Conservation (phyloP, 2,797 vertebrate species). For the Taeniopygia guttata region DNA sequence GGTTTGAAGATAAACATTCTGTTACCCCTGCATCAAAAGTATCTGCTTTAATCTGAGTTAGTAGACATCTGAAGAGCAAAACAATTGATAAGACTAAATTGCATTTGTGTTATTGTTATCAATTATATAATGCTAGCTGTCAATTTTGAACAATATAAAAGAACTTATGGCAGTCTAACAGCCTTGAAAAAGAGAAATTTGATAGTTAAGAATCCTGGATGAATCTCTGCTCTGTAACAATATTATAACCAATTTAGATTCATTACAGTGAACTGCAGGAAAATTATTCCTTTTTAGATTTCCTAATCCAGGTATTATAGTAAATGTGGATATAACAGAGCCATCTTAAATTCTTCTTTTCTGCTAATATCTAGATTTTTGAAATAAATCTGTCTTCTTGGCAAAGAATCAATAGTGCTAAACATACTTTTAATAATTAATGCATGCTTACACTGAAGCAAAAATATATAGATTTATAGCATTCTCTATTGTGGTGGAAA, state of each 20-base stretch:
- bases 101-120: background rate
- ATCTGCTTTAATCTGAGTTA: background rate
- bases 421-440: background rate
- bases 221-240: background rate
- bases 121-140: background rate
- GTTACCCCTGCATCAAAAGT: background rate
- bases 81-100: background rate
- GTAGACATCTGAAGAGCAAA: background rate
- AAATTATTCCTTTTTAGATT: background rate
- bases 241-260: background rate
- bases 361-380: background rate
- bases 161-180: background rate
- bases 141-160: background rate
- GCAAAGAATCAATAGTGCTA: background rate
- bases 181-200: background rate
- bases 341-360: background rate
- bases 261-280: background rate
- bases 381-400: background rate
- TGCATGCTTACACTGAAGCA: background rate
- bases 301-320: background rate
- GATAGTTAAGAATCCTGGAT: background rate
- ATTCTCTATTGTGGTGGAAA: background rate
- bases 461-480: background rate
- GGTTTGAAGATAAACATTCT: background rate
- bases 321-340: background rate